Conservation (phyloP, 2,797 vertebrate species). For the Sebastes ruberrimus region DNA sequence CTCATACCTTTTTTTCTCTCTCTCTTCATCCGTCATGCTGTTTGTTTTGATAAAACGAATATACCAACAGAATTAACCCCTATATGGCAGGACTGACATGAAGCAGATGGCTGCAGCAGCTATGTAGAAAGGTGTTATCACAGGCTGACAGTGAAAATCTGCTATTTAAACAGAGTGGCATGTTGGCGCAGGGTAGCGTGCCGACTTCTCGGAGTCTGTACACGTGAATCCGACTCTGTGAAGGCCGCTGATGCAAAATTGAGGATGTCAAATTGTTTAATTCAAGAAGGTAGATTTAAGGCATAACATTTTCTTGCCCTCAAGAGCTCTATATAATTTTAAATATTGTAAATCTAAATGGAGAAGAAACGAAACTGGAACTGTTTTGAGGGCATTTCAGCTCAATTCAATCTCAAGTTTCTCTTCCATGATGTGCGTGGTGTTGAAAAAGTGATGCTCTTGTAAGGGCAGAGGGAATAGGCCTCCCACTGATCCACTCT, state of each 20-base stretch:
- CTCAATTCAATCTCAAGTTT: slow-evolving; percentile 32
- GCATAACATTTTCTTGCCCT: slow-evolving; percentile 25
- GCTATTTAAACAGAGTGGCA: slow-evolving; percentile 72
- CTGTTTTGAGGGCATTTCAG: slow-evolving; percentile 47
- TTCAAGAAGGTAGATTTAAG: slow-evolving; percentile 45
- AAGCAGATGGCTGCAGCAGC: slow-evolving; percentile 79
- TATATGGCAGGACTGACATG: slow-evolving; percentile 70
- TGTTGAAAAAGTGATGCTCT: slow-evolving; percentile 53
- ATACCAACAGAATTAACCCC: slow-evolving; percentile 78
- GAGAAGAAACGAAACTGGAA: slow-evolving; percentile 32
- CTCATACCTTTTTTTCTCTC: slow-evolving; percentile 1
- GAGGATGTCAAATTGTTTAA: slow-evolving; percentile 59
- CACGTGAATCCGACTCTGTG: slow-evolving; percentile 55
- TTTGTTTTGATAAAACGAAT: slow-evolving; percentile 79
- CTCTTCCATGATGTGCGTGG: slow-evolving; percentile 21
- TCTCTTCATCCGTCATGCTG: slow-evolving; percentile 66
- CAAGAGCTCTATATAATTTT: slow-evolving; percentile 45
- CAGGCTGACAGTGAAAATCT: slow-evolving; percentile 78
- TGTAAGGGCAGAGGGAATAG: slow-evolving; percentile 50
- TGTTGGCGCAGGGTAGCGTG: slow-evolving; percentile 57
- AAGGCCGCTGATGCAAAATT: slow-evolving; percentile 42
- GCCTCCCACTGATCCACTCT: slow-evolving; percentile 56
- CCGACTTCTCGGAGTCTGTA: slow-evolving; percentile 42
- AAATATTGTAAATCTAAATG: slow-evolving; percentile 67
- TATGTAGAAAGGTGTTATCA: slow-evolving; percentile 75